Evolutionary conservation across 2,113 vertebrate species (phyloP).

Genomic region (Cavia aperea): DNA sequence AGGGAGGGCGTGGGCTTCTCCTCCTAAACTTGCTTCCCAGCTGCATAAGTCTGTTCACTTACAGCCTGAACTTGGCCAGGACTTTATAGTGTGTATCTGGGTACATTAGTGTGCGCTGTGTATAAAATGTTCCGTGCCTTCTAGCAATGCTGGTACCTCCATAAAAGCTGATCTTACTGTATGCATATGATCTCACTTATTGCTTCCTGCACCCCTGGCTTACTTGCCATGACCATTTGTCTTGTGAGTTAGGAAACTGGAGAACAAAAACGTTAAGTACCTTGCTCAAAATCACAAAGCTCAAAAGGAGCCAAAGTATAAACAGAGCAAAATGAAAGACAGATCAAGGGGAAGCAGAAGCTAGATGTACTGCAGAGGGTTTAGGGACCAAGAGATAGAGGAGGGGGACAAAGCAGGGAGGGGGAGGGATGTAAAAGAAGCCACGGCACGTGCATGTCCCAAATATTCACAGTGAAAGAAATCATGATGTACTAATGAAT

Average conservation of each 20-base stretch:
- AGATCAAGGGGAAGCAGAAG: not conserved
- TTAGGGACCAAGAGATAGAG: not conserved
- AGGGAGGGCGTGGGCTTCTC: not conserved
- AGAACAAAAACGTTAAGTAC: not conserved
- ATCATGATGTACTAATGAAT: not conserved
- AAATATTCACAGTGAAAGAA: no score
- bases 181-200: not conserved
- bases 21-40: not conserved
- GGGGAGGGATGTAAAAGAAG: not conserved
- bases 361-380: not conserved
- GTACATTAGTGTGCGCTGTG: not conserved
- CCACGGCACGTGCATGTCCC: not conserved
- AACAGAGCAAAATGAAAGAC: not conserved
- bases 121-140: not conserved
- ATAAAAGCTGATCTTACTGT: not conserved
- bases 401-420: not conserved
- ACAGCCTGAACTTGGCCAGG: not conserved
- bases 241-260: not conserved
- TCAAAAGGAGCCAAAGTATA: not conserved
- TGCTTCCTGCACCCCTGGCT: not conserved
- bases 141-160: not conserved
- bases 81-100: not conserved
- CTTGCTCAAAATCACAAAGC: not conserved
- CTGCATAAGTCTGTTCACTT: not conserved
- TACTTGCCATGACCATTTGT: not conserved